Evolutionary conservation across 1,140 invertebrate genomes (phyloP).

Genomic region (Zaprionus tsacasi): DNA sequence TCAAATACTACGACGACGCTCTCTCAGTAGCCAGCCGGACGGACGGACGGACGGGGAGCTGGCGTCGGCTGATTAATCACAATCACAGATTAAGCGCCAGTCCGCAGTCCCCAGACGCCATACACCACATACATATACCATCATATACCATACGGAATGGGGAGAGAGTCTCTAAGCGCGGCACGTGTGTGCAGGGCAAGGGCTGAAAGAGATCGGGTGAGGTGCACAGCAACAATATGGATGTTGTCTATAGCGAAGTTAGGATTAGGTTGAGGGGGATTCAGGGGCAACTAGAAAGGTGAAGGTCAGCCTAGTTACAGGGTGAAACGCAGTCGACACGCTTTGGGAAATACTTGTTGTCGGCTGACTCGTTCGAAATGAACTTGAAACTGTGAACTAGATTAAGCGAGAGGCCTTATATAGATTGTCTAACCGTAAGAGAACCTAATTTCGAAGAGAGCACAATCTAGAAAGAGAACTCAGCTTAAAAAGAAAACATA

Average conservation of each 20-base stretch:
- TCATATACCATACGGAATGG: background rate
- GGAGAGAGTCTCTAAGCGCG: constrained; percentile 38
- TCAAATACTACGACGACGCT: constrained; percentile 55
- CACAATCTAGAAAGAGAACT: background rate
- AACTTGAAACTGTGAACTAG: constrained; percentile 31
- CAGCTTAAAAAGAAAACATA: background rate
- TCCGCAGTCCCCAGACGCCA: constrained; percentile 37
- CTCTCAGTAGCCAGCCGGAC: constrained; percentile 63
- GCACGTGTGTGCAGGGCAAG: constrained; percentile 49
- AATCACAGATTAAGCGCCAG: constrained; percentile 76
- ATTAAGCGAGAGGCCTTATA: constrained; percentile 13
- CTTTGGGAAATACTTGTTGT: constrained; percentile 5
- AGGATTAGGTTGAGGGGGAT: background rate
- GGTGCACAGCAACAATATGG: background rate
- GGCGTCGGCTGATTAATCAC: constrained; percentile 74
- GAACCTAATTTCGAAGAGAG: too few species aligned
- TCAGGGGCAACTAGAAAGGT: constrained; percentile 14
- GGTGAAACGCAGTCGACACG: constrained; percentile 26
- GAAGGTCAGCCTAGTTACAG: constrained; percentile 41
- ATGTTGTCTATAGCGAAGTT: background rate
- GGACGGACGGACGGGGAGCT: background rate
- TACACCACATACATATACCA: background rate
- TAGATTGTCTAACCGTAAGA: background rate
- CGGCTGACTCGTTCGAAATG: constrained; percentile 29
- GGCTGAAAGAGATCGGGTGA: background rate